These are phyloP conservation scores for Mesoclemmys tuberculata DNA, from an alignment of 2,113 vertebrate species.

Conservation along the genomic window DNA sequence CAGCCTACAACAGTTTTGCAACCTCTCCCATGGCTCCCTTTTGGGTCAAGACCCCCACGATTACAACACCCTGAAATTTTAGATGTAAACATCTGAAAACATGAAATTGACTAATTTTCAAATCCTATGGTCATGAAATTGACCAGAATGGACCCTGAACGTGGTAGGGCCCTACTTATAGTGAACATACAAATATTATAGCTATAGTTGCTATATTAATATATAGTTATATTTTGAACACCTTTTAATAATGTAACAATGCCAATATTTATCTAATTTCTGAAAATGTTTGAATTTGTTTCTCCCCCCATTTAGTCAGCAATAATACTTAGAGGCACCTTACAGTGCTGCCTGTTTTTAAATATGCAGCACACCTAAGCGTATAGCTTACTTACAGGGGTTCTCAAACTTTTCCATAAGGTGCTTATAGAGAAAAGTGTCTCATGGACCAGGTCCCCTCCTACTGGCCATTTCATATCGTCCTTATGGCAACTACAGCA, in stretches of 20 bases:
- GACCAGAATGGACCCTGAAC: no score
- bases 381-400: background rate
- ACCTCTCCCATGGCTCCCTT: no score
- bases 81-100: no score
- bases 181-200: background rate
- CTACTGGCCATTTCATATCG: background rate
- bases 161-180: background rate
- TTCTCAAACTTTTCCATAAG: background rate
- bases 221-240: background rate
- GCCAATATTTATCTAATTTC: background rate
- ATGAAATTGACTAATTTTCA: no score
- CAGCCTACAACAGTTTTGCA: no score
- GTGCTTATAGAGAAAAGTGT: background rate
- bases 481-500: background rate
- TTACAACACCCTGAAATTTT: no score
- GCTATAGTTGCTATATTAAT: background rate
- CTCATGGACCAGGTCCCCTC: background rate
- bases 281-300: background rate
- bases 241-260: background rate
- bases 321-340: background rate
- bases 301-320: background rate
- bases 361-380: background rate
- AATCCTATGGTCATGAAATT: no score
- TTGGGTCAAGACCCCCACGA: no score
- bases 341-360: background rate